A percentile compares a stretch with the other conserved stretches of the same genome.
Conservation (phyloP, 2,888 invertebrate species). For the Eupithecia subumbrata region DNA sequence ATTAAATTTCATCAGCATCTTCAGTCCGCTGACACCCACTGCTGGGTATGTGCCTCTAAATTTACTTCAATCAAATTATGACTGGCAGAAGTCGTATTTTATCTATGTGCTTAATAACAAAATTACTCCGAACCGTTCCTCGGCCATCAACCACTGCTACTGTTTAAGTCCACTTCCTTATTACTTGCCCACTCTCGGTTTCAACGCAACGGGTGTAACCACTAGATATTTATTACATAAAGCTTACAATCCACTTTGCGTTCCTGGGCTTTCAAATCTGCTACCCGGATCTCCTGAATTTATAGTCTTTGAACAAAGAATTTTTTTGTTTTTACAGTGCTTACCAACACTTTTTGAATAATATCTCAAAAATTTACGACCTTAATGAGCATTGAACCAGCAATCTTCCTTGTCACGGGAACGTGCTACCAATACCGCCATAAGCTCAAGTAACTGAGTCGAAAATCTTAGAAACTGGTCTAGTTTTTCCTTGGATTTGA, state of each 20-base stretch:
- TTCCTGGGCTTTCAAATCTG: not conserved
- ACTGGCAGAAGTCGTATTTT: not conserved
- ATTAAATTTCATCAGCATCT: not conserved
- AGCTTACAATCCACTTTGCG: conserved; percentile 17
- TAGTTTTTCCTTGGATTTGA: not conserved
- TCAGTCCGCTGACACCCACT: not conserved
- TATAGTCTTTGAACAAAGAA: not conserved
- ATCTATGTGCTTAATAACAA: conserved; percentile 18
- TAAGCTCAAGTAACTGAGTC: too few species aligned
- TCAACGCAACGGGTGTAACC: conserved; percentile 41
- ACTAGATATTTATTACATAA: conserved; percentile 25
- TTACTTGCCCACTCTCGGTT: conserved; percentile 46
- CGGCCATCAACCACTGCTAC: conserved; percentile 41
- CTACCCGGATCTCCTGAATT: not conserved
- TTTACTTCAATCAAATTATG: conserved; percentile 8
- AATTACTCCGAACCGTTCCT: conserved; percentile 27
- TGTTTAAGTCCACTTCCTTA: conserved; percentile 45
- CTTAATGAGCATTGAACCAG: too few species aligned
- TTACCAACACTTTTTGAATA: too few species aligned
- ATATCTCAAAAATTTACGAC: too few species aligned
- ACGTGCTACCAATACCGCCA: too few species aligned
- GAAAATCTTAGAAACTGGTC: not conserved
- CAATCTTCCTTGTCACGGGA: too few species aligned
- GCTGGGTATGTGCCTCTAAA: not conserved
- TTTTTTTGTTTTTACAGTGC: too few species aligned